phyloP scores from a whole-genome alignment of 1,140 invertebrate genomes.

The Andricus grossulariae region DNA sequence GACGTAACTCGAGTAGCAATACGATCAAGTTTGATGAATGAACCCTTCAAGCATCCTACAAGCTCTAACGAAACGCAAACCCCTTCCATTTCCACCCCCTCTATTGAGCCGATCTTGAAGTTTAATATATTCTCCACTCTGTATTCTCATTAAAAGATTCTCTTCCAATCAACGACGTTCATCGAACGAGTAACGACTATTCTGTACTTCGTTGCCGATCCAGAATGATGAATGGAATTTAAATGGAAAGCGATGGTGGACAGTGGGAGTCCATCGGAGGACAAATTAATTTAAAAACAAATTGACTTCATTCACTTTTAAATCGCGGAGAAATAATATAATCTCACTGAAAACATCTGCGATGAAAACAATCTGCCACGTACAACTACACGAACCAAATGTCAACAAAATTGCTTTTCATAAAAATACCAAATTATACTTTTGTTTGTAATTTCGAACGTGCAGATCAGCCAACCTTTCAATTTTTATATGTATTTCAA shows the following conservation, averaged over 20 bases:
- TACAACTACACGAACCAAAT: too few relatives aligned
- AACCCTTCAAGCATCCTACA: slow-evolving; percentile 12
- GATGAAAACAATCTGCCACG: too few relatives aligned
- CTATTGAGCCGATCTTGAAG: slow-evolving; percentile 7
- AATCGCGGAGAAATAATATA: neutral
- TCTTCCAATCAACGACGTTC: slow-evolving; percentile 18
- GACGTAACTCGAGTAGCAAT: slow-evolving; percentile 54
- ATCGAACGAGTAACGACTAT: slow-evolving; percentile 18
- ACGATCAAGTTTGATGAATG: slow-evolving; percentile 45
- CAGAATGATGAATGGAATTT: slow-evolving; percentile 39
- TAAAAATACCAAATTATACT: too few relatives aligned
- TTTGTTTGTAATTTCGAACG: too few relatives aligned
- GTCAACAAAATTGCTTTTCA: too few relatives aligned
- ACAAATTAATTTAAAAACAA: neutral
- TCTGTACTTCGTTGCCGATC: slow-evolving; percentile 34
- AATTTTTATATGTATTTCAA: too few relatives aligned
- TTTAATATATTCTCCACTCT: slow-evolving; percentile 14
- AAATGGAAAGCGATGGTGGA: slow-evolving; percentile 33
- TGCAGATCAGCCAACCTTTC: too few relatives aligned
- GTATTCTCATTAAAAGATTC: slow-evolving; percentile 44
- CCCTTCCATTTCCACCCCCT: too few relatives aligned
- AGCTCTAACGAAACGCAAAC: too few relatives aligned
- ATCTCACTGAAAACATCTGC: too few relatives aligned
- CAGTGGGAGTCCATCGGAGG: slow-evolving; percentile 11
- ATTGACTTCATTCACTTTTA: neutral